Evolutionary conservation across 30 jellyfish, hydroid and myxozoan genomes (phyloP).

Genomic region (Hydractinia symbiolongicarpus): DNA sequence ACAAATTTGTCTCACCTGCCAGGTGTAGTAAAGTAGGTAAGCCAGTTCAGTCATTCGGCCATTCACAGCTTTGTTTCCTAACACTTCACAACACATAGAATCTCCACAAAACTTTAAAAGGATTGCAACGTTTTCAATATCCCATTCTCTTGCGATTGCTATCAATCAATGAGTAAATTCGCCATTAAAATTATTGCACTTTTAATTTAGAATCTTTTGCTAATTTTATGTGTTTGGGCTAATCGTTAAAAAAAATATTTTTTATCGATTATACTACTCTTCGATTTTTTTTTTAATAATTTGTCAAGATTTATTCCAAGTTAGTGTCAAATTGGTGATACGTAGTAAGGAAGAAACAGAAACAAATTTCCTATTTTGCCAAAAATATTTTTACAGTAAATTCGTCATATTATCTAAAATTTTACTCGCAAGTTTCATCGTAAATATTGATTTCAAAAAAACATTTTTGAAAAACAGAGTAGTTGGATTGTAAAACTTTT

Average conservation of each 20-base stretch:
- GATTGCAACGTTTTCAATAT: slow-evolving; percentile 64
- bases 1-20: slow-evolving; percentile 61
- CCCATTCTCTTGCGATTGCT: slow-evolving; percentile 79
- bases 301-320: no score
- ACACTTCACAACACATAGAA: slow-evolving; percentile 68
- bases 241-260: no score
- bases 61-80: slow-evolving; percentile 75
- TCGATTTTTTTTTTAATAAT: no score
- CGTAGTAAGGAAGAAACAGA: no score
- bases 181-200: not conserved
- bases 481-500: not conserved
- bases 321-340: no score
- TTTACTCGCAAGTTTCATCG: no score
- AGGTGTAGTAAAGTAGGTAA: slow-evolving; percentile 55
- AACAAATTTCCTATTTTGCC: no score
- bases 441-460: no score
- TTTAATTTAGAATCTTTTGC: not conserved
- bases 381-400: no score
- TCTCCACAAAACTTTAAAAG: slow-evolving; percentile 63
- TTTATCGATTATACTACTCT: no score
- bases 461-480: not conserved
- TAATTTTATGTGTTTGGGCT: no score
- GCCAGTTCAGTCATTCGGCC: slow-evolving; percentile 72
- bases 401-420: no score
- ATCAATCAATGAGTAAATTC: not conserved